Evolutionary conservation across 92 coral and sea anemone genomes (phyloP), one percentile per base, ranked within the genome.

Genomic region (Palythoa grandis): DNA sequence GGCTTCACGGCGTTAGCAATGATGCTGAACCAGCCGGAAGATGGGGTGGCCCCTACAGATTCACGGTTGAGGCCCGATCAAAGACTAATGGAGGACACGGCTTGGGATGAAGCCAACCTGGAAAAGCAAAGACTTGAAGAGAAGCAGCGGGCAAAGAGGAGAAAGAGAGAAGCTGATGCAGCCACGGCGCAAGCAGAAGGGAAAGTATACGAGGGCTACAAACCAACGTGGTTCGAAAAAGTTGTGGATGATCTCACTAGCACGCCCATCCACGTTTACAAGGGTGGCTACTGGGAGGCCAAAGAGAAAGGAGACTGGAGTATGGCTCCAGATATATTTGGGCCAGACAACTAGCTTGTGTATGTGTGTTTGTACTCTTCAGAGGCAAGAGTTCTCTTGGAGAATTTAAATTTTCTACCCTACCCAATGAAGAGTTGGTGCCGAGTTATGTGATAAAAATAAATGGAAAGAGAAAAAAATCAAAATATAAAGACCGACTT

Each of bases 261-360:
- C 23, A 85, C 92, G 20, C 87, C 92, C 38, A 84, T 97, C 78
- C 98, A 95, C 85, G 99, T 97, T 8, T 97, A 97, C 88, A 97
- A 93, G 86, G 99, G 99, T 2, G 99, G 99, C 17, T 97, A 97
- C 68, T 97, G 99, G 99, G 99, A 97, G 67, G 98, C 98, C 15
- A 97, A 97, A 72, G 99, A 95, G 84, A 95, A 92, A 74, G 84
- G 86, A 9, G 99, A 97, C 74, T 97, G 98, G 98, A 84, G 92
- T 66, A 60, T 88, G 70, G 90, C 92, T 47, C 99, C 99, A 20
- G 99, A 97, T 92, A 95, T 96, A 65, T 97, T 89, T 88, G 90
- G 86, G 79, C 87, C 60, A 12, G 87, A 74, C 63, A 11, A 15
- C 23, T 57, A 74, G 39, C 43, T 29, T 29, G 35, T 29, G 35